Conservation (phyloP, 1,140 invertebrate genomes). For the Musca vetustissima region DNA sequence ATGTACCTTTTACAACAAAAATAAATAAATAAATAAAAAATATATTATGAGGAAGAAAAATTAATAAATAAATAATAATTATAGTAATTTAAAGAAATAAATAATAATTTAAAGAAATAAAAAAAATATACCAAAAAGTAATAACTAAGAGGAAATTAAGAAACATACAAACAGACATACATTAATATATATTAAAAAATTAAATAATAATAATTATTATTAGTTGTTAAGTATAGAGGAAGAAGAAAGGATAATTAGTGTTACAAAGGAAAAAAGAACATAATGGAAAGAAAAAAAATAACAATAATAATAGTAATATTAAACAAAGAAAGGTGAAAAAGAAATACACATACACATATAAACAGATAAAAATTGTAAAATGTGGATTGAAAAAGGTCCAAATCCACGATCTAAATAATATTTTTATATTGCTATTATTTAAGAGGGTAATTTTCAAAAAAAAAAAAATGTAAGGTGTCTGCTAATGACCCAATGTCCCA, state of each 20-base stretch:
- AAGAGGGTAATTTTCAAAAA: no score
- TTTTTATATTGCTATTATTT: no score
- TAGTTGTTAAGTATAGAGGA: slow-evolving; percentile 1
- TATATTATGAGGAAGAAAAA: slow-evolving; percentile 17
- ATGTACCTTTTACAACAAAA: slow-evolving; percentile 18
- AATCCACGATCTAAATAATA: no score
- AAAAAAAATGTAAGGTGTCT: no score
- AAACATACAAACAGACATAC: neutral
- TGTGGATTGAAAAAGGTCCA: no score
- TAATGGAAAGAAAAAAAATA: neutral
- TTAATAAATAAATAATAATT: neutral
- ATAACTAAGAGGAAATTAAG: neutral
- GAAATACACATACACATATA: neutral
- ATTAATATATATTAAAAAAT: neutral
- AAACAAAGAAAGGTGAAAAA: neutral
- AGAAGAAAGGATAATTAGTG: neutral
- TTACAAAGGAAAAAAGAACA: neutral
- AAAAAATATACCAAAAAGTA: slow-evolving; percentile 1
- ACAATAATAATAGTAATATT: neutral
- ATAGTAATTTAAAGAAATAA: no score
- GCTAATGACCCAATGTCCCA: no score
- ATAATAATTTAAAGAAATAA: slow-evolving; percentile 13
- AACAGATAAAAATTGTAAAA: neutral
- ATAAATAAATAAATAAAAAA: slow-evolving; percentile 23
- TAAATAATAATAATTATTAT: neutral